Evolutionary conservation across 2,113 vertebrate species (phyloP).

Genomic region (Burhinus oedicnemus): DNA sequence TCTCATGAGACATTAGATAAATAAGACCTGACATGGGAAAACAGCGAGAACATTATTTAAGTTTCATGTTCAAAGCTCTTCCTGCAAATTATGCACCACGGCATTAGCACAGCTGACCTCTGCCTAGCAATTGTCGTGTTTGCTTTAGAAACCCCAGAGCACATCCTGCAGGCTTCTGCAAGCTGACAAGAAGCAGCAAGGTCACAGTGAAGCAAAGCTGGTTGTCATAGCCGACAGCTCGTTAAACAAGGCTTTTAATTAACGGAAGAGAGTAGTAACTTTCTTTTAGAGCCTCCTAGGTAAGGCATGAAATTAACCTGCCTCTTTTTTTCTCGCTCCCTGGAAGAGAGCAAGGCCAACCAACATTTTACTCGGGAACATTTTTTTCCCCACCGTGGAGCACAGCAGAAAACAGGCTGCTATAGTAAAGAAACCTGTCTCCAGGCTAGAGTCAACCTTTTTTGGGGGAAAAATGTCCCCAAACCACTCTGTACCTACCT

Average conservation of each 20-base stretch:
- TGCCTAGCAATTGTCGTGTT: background rate
- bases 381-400: background rate
- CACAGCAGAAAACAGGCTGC: background rate
- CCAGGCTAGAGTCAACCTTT: background rate
- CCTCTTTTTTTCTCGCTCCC: too few species aligned
- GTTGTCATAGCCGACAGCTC: background rate
- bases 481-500: background rate
- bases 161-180: background rate
- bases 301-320: background rate
- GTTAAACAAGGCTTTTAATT: conserved; percentile 24
- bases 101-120: background rate
- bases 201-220: background rate
- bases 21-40: background rate
- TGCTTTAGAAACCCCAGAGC: background rate
- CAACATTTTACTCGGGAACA: background rate
- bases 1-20: background rate
- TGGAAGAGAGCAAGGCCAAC: background rate
- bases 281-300: background rate
- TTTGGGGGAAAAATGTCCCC: background rate
- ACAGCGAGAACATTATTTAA: background rate
- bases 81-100: background rate
- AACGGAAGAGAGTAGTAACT: background rate
- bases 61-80: background rate
- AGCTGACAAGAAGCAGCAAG: background rate
- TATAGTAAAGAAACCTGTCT: background rate